Base-by-base conservation (phyloP, 2,888 invertebrate species). In the Drosophila phalerata region DNA sequence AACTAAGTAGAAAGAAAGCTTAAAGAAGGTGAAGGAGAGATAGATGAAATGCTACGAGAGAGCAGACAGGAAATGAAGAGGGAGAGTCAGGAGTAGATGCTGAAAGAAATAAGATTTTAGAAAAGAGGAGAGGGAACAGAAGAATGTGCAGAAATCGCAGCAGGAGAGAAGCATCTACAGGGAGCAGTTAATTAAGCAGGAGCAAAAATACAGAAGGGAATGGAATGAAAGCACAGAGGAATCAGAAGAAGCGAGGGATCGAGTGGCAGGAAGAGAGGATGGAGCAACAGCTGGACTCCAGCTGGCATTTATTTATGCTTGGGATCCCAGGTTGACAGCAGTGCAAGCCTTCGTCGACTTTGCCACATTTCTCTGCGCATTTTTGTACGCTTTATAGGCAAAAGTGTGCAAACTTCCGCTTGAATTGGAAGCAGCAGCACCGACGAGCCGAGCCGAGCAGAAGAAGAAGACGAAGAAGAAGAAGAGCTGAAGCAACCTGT, bases 371-470 rank as follows among this genome's bases (percentile, higher is more conserved):
- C 43, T 25, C 19, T 55, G 49, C 34, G 43, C 37, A 48, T 32
- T 48, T 53, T 51, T 30, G 13, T 52, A 45, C 30, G 67, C 83
- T 65, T 79, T 79, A 70, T 57, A 58, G 51, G 69, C 47, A 74
- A 63, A 66, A 72, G 57, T 80, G 71, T 68, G 63, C 64, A 65
- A 75, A 67, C 79, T 85, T 79, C 69, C 79, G 76, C 72, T 66
- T 56, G 65, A 79, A 57, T 61, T 56, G 58, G 28, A 66, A 52
- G 62, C 38, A 45, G 28, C 13, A 15, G 28, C n/a, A 13, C 37
- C 11, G 19, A 2, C 9, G 42, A 43, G 5, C 10, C 9, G 42
- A 43, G 5, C 10, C 2, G 8, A 19, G 6, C 8, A 19, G 40
- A 3, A 11, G 11, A 8, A 28, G 37, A 13, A 10, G 28, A 4